These are phyloP conservation scores for Talpa occidentalis DNA, from an alignment of 2,113 vertebrate genomes.

Conservation along the genomic window DNA sequence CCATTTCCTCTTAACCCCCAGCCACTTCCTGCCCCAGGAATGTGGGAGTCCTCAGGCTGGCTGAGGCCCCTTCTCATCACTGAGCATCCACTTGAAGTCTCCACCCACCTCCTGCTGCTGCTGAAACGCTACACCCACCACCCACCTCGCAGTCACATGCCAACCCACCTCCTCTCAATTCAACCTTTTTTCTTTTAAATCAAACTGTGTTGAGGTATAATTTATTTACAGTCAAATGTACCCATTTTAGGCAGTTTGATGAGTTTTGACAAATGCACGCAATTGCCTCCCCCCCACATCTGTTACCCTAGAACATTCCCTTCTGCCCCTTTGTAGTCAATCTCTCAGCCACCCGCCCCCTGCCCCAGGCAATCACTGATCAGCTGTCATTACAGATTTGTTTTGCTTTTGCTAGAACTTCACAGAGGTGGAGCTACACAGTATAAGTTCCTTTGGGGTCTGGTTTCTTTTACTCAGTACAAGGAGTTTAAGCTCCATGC, in stretches of 20 bases:
- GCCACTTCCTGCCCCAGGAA: not conserved
- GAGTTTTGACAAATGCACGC: not conserved
- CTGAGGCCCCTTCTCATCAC: not conserved
- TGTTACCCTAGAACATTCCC: not conserved
- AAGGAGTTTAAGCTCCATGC: not conserved
- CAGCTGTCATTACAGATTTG: not conserved
- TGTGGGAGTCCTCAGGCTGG: not conserved
- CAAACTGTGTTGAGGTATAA: not conserved
- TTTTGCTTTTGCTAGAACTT: not conserved
- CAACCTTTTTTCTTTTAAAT: not conserved
- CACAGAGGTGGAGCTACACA: not conserved
- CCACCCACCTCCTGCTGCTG: not conserved
- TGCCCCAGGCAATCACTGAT: not conserved
- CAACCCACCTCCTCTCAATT: not conserved
- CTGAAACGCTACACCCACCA: not conserved
- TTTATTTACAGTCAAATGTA: not conserved
- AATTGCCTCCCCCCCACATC: fast-evolving
- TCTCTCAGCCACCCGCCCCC: not conserved
- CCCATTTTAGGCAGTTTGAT: not conserved
- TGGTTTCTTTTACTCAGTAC: not conserved
- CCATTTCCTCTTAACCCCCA: not conserved
- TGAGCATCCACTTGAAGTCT: not conserved
- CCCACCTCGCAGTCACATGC: no score
- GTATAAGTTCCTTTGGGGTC: not conserved
- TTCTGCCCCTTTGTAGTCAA: not conserved